A percentile compares a stretch with the other conserved stretches of the same genome.
Evolutionary conservation across 2,113 vertebrate genomes (phyloP).

Genomic region (Ornithorhynchus anatinus): DNA sequence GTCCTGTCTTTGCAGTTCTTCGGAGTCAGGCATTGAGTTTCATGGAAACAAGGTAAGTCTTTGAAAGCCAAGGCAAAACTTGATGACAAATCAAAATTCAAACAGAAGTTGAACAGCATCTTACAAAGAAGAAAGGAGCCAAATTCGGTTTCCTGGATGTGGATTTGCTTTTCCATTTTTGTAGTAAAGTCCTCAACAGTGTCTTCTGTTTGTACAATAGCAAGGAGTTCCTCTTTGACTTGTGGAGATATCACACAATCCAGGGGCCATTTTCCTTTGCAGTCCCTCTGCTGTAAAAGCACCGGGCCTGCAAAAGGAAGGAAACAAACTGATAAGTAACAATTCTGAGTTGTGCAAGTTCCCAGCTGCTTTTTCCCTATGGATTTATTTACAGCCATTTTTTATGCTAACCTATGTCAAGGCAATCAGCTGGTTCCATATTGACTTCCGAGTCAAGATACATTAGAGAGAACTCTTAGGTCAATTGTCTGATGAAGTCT

Average conservation of each 20-base stretch:
- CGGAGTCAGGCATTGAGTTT: conserved; percentile 26
- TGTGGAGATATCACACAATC: conserved; percentile 71
- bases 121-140: conserved; percentile 69
- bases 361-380: conserved; percentile 53
- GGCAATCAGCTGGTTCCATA: conserved; percentile 47
- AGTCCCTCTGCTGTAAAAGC: conserved; percentile 80
- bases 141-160: conserved; percentile 66
- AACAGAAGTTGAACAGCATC: conserved; percentile 76
- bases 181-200: conserved; percentile 59
- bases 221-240: conserved; percentile 79
- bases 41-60: conserved; percentile 28
- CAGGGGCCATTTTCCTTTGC: conserved; percentile 71
- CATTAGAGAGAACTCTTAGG: conserved; percentile 33
- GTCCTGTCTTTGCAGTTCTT: conserved; percentile 52
- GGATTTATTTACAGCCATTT: conserved; percentile 50
- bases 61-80: conserved; percentile 60
- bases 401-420: conserved; percentile 56
- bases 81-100: conserved; percentile 72
- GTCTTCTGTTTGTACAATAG: conserved; percentile 66
- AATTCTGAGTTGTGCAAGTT: conserved; percentile 22
- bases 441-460: conserved; percentile 41
- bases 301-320: conserved; percentile 76
- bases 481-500: conserved; percentile 33
- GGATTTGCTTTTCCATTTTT: conserved; percentile 48
- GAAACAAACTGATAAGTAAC: conserved; percentile 48